Evolutionary conservation across 2,888 invertebrate species (phyloP), one percentile per base, ranked within the genome.

Genomic region (Trichogramma evanescens): DNA sequence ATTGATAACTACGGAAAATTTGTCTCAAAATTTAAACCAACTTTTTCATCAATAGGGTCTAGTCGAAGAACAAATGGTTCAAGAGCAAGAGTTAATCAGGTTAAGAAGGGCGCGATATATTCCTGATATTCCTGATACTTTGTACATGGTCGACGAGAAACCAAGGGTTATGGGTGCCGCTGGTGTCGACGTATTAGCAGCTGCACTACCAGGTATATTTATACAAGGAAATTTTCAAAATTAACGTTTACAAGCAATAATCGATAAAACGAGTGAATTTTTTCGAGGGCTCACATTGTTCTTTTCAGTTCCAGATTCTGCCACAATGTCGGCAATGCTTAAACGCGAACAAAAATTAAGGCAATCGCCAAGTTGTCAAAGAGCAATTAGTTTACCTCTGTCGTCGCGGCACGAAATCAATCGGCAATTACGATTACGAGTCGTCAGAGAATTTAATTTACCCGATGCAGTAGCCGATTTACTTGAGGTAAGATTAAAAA

Each of bases 371-470:
- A 86, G 89, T 75, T 92, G 90, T 72, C 88, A 88, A 74, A 81
- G 91, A 56, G 93, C 94, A 53, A 82, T 90, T 63, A 82, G 85
- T 65, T 81, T 90, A 76, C 87, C 88, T 63, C 82, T 91, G 64
- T 86, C 89, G 6, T 89, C 91, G 66, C 84, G 89, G 56, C 85
- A 86, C 67, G 88, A 91, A 72, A 88, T 93, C 64, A 86, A 86
- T 70, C 82, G 88, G 66, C 88, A 89, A 77, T 77, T 81, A 10
- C 88, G 93, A 60, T 79, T 97, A 69, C 86, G 95, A 6, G 94
- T 95, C 2, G 95, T 96, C 9, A 85, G 96, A 52, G 96, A 97
- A 80, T 91, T 93, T 79, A 94, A 95, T 72, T 83, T 95, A 63
- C 96, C 96, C 0, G 96, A 97, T 78, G 84, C 88, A 8, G 89